phyloP scores from a whole-genome alignment of 2,113 vertebrate species.

The Misgurnus mizolepis region DNA sequence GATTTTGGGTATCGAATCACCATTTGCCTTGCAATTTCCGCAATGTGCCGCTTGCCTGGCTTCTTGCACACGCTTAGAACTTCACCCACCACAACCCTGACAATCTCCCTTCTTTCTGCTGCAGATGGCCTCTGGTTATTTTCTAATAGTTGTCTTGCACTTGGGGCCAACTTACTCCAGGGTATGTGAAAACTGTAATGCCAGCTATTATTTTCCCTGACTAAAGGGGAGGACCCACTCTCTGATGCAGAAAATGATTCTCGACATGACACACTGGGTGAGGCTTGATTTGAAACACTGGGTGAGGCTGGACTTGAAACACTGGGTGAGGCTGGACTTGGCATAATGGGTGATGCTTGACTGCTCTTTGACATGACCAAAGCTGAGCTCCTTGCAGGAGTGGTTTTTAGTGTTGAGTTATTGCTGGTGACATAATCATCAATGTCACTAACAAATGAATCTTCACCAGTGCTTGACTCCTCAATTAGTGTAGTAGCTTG shows the following conservation, averaged over 20 bases:
- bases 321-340: constrained; percentile 26
- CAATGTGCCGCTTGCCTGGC: constrained; percentile 35
- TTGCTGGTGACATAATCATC: constrained; percentile 5
- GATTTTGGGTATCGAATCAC: constrained; percentile 35
- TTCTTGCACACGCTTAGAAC: constrained; percentile 23
- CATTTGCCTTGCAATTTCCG: constrained; percentile 39
- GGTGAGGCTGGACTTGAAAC: background rate
- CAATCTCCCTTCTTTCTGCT: constrained; percentile 31
- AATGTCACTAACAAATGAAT: constrained; percentile 29
- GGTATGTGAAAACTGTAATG: constrained; percentile 35
- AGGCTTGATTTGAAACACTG: background rate
- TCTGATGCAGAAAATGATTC: constrained; percentile 7
- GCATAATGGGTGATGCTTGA: constrained; percentile 14
- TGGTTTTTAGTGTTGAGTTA: constrained; percentile 11
- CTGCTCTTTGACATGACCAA: background rate
- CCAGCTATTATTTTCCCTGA: constrained; percentile 13
- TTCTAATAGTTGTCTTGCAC: constrained; percentile 9
- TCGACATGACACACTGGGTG: constrained; percentile 10
- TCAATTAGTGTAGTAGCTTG: background rate
- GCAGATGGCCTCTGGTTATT: constrained; percentile 28
- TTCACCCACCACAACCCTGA: constrained; percentile 33
- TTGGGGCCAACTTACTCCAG: constrained; percentile 32
- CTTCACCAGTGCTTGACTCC: constrained; percentile 15
- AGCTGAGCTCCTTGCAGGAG: background rate
- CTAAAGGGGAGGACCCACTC: constrained; percentile 26